A percentile compares a stretch with the other conserved stretches of the same genome.
Conservation (phyloP, 1,140 invertebrate species). For the Penaeus japonicus region DNA sequence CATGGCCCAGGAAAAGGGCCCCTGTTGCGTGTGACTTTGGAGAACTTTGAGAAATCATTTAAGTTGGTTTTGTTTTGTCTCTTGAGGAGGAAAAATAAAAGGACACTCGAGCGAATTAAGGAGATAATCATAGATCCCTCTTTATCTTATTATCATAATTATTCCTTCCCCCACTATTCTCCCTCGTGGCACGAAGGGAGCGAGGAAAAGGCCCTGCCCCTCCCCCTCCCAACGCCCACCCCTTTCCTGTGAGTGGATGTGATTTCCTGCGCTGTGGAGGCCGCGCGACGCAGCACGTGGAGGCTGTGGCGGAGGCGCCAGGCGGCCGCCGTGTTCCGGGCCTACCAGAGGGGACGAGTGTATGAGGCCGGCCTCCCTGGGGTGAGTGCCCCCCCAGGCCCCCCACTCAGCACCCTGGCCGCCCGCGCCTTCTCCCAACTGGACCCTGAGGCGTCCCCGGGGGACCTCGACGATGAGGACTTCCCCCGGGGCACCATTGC, state of each 20-base stretch:
- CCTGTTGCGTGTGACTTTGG: neutral
- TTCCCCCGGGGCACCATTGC: slow-evolving; percentile 14
- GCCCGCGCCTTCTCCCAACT: slow-evolving; percentile 39
- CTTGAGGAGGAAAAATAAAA: too few species aligned
- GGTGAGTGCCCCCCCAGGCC: slow-evolving; percentile 28
- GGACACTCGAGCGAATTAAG: too few species aligned
- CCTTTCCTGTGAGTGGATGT: neutral
- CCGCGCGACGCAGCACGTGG: slow-evolving; percentile 19
- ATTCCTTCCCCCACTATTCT: too few species aligned
- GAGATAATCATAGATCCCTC: too few species aligned
- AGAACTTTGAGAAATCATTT: too few species aligned
- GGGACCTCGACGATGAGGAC: slow-evolving; percentile 17
- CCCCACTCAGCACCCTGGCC: slow-evolving; percentile 40
- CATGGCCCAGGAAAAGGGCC: too few species aligned
- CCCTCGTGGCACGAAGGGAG: neutral
- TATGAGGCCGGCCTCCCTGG: slow-evolving; percentile 36
- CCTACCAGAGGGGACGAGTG: slow-evolving; percentile 38
- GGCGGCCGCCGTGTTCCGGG: slow-evolving; percentile 46
- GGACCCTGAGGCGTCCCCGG: slow-evolving; percentile 44
- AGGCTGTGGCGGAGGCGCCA: slow-evolving; percentile 26
- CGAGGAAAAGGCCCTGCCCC: neutral
- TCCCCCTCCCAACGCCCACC: neutral
- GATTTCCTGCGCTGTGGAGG: slow-evolving; percentile 23
- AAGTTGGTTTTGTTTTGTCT: too few species aligned
- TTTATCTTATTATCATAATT: too few species aligned